Conservation (phyloP, 2,797 vertebrate species). For the Sarcophilus harrisii region DNA sequence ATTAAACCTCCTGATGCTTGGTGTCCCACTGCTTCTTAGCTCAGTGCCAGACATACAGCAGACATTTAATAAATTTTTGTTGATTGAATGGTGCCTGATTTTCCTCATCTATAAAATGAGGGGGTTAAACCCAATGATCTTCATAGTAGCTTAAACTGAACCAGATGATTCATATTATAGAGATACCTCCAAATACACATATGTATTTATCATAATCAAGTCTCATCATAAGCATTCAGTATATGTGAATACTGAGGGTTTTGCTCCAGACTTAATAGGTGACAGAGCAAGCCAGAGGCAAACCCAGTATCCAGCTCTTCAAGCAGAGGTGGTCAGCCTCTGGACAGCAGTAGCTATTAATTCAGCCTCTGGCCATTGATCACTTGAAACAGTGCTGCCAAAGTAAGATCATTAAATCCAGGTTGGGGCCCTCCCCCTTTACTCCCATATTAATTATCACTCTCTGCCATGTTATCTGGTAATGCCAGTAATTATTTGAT, state of each 20-base stretch:
- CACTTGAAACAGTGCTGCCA: slow-evolving; percentile 10
- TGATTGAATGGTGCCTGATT: neutral
- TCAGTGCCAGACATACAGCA: neutral
- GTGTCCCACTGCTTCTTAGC: neutral
- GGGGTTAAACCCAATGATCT: neutral
- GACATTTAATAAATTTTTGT: neutral
- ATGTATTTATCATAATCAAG: neutral
- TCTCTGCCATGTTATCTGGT: slow-evolving; percentile 19
- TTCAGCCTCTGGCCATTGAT: neutral
- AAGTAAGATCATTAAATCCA: slow-evolving; percentile 40
- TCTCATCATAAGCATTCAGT: neutral
- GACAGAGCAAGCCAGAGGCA: neutral
- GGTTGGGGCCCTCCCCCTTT: neutral
- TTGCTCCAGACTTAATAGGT: neutral
- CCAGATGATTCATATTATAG: neutral
- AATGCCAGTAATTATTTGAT: slow-evolving; percentile 39
- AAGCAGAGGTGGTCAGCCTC: neutral
- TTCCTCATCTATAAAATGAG: neutral
- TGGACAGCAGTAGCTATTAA: neutral
- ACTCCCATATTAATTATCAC: slow-evolving; percentile 44
- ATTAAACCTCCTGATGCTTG: neutral
- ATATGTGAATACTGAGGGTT: neutral
- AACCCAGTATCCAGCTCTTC: neutral
- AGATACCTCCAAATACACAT: neutral
- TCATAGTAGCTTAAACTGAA: neutral